Evolutionary conservation across 2,888 invertebrate species (phyloP).

Genomic region (Colletes collaris): DNA sequence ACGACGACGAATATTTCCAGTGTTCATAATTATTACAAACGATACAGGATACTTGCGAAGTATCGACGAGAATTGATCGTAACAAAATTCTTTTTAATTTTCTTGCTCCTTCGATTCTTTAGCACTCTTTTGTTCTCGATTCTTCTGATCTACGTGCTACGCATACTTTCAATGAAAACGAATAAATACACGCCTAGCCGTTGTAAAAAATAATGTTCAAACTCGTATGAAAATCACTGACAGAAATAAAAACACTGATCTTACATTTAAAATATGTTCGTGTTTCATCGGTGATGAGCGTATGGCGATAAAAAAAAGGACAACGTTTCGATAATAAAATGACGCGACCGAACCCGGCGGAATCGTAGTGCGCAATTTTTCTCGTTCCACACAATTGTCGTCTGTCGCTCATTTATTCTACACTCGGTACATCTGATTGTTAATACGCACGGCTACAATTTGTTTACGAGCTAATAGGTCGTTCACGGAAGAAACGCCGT

Average conservation of each 20-base stretch:
- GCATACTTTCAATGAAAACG: neutral
- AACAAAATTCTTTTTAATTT: neutral
- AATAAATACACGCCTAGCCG: neutral
- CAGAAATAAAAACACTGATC: neutral
- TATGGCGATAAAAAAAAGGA: neutral
- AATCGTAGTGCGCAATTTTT: slow-evolving; percentile 2
- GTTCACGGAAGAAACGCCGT: slow-evolving; percentile 37
- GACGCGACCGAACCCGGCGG: neutral
- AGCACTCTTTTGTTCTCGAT: neutral
- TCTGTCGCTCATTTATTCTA: slow-evolving; percentile 24
- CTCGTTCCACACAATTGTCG: slow-evolving; percentile 8
- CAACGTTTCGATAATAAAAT: neutral
- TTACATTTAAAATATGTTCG: slow-evolving; percentile 6
- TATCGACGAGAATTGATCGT: neutral
- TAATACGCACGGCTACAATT: slow-evolving; percentile 54
- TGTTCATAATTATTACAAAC: slow-evolving; percentile 10
- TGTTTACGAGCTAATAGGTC: slow-evolving; percentile 37
- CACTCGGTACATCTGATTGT: slow-evolving; percentile 54
- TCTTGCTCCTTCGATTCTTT: neutral
- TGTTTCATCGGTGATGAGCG: neutral
- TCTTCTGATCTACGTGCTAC: neutral
- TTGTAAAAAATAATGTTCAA: slow-evolving; percentile 6
- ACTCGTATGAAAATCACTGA: neutral
- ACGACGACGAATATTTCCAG: neutral
- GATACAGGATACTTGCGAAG: slow-evolving; percentile 9